phyloP scores from a whole-genome alignment of 2,113 vertebrate genomes.

The Coracopsis vasa region DNA sequence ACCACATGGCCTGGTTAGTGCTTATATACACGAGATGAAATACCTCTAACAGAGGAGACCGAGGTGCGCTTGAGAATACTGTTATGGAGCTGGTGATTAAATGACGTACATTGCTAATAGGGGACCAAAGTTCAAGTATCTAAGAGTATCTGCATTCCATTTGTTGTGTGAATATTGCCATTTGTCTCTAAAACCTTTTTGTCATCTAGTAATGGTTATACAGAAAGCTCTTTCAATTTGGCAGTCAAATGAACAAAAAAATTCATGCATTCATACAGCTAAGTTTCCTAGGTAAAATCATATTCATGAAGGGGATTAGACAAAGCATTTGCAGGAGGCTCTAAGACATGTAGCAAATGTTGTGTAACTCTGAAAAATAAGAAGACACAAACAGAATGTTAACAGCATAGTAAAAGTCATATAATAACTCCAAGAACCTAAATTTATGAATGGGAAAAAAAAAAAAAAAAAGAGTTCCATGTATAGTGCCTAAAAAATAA shows the following conservation, averaged over 20 bases:
- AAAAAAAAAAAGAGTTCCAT: neutral
- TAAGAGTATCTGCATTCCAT: neutral
- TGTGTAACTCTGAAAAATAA: neutral
- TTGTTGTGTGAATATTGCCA: neutral
- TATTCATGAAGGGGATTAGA: neutral
- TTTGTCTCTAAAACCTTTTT: neutral
- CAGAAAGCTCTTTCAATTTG: neutral
- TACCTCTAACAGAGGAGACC: neutral
- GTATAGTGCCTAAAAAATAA: neutral
- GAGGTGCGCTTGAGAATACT: neutral
- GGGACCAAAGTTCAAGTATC: neutral
- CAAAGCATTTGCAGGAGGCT: neutral
- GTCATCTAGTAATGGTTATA: neutral
- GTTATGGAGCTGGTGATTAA: neutral
- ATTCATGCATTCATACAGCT: neutral
- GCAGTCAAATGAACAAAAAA: neutral
- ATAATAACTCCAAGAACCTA: rapidly evolving
- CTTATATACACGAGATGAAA: neutral
- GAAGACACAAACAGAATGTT: neutral
- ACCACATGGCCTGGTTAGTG: neutral
- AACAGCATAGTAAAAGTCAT: neutral
- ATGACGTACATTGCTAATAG: neutral
- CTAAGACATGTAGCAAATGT: neutral
- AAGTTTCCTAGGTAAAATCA: neutral
- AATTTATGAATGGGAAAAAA: neutral